Evolutionary conservation across 2,888 invertebrate genomes (phyloP).

Genomic region (Bembecia ichneumoniformis): DNA sequence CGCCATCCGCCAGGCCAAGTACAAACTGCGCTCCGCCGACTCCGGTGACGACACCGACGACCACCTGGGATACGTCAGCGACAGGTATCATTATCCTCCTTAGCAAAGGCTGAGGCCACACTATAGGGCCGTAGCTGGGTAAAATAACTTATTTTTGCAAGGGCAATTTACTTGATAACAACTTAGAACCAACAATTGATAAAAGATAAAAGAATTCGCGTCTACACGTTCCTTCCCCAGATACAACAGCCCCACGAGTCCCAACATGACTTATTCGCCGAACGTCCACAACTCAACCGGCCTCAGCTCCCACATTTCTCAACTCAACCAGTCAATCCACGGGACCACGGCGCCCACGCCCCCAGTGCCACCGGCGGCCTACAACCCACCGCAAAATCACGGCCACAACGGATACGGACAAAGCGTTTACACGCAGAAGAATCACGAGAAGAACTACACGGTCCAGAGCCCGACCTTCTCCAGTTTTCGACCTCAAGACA

Average conservation of each 20-base stretch:
- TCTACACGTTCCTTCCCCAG: slow-evolving; percentile 19
- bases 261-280: slow-evolving; percentile 59
- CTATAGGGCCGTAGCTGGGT: too few species aligned
- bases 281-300: slow-evolving; percentile 36
- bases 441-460: slow-evolving; percentile 36
- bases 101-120: too few species aligned
- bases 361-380: not conserved
- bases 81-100: slow-evolving; percentile 25
- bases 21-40: slow-evolving; percentile 79
- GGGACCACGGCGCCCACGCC: slow-evolving; percentile 17
- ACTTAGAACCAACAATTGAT: too few species aligned
- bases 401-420: slow-evolving; percentile 8
- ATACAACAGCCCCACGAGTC: slow-evolving; percentile 50
- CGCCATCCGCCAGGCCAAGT: slow-evolving; percentile 93
- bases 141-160: too few species aligned
- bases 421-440: not conserved
- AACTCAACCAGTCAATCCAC: slow-evolving; percentile 42
- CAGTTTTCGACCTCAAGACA: slow-evolving; percentile 53
- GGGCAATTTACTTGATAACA: too few species aligned
- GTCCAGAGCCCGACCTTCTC: slow-evolving; percentile 53
- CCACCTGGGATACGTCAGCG: slow-evolving; percentile 33
- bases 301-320: slow-evolving; percentile 34
- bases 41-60: slow-evolving; percentile 74
- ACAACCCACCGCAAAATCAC: not conserved
- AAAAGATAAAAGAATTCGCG: not conserved